Base-by-base conservation (phyloP, 2,113 vertebrate species). In the Paramisgurnus dabryanus region DNA sequence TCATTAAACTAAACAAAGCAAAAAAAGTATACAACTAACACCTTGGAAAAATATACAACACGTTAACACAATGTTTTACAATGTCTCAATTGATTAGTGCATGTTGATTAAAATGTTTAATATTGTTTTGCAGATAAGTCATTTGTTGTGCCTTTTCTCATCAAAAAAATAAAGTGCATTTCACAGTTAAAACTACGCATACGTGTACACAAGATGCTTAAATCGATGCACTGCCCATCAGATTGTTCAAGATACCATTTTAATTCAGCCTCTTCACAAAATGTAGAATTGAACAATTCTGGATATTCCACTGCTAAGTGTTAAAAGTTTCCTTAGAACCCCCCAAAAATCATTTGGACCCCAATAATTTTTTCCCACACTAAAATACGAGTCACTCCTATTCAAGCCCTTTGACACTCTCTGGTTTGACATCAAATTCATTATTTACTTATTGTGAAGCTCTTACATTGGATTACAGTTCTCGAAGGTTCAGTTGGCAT, bases 31-130 rank as follows among this genome's bases (percentile, higher is more conserved):
- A 93, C 91, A 89, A 91, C 91, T 90, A 92, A 92, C 91, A 93
- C 89, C 76, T 92, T 93, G 90, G 90, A 93, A 94, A 94, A 93
- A 94, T 94, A 93, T 90, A 93, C 93, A 91, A 82, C 92, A 93
- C 92, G 78, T 89, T 90, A 87, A 93, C 91, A 93, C 87, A 89
- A 87, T 82, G 81, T 88, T 57, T 84, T 87, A 92, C 89, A 91
- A 91, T 90, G 90, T 91, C 85, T 91, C 87, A 88, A 82, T 91
- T 86, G 82, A 84, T 87, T 91, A 94, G 93, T 94, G 92, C 92
- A 93, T 90, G 88, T 93, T 86, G 90, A 91, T 93, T 93, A 92
- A 93, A 88, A 7, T 89, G 79, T 43, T 85, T 88, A 89, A 57
- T 87, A 90, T 89, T 90, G 86, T 93, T 94, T 94, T 93, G 93